Evolutionary conservation across 2,113 vertebrate genomes (phyloP), one percentile per base, ranked within the genome.

Genomic region (Noctilio leporinus): DNA sequence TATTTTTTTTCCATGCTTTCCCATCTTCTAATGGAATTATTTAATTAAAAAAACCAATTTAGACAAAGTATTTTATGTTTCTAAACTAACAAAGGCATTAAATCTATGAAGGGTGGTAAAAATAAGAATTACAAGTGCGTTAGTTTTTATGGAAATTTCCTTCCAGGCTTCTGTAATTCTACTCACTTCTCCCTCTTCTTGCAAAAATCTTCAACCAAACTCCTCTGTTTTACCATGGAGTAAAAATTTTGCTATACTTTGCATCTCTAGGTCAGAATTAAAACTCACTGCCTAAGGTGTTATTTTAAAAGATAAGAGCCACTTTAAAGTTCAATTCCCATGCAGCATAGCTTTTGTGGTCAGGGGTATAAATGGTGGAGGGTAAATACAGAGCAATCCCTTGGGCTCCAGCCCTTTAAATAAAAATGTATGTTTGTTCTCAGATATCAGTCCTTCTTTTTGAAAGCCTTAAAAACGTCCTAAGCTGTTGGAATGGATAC

Each of bases 131-230:
- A 80, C 26, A 64, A 8, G 2, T 40, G 88, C 33, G 76, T 75
- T 45, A 73, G 47, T 84, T 95, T 96, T 96, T 95, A 73, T 92
- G 73, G 80, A 95, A 90, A 76, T 92, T 93, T 96, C 47, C 77
- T 83, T 93, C 35, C 7, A 86, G 70, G 49, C 49, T 33, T 93
- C 59, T 45, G 2, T 86, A 94, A 86, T 69, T 88, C 45, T 40
- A 49, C 35, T 89, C 15, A 26, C 6, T 33, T 86, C 10, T 65
- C 43, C 1, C 51, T 5, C n/a, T 15, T 20, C 14, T 26, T 69
- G 28, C 43, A 24, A 45, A 83, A 93, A 69, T 83, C 70, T 94
- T 92, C 45, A 53, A 40, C 89, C 49, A 45, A 49, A 65, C 53
- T 87, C 24, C n/a, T 40, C 47, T 89, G 1, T 93, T 92, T 94